phyloP scores from a whole-genome alignment of 2,113 vertebrate species.

The Podocnemis expansa region DNA sequence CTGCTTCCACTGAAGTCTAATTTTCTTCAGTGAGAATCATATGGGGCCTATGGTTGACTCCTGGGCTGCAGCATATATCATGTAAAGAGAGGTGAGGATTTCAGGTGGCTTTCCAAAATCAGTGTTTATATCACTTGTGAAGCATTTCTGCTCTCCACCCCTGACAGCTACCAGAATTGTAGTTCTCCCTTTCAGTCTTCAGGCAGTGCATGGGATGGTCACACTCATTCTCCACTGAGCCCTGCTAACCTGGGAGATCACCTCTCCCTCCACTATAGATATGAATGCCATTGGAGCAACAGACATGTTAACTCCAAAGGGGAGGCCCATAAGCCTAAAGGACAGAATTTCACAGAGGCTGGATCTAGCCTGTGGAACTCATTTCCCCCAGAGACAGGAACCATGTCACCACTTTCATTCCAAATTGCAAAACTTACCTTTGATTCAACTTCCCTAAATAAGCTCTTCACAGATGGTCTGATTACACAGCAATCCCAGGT shows the following conservation, averaged over 20 bases:
- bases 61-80: not conserved
- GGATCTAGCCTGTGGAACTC: not conserved
- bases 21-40: not conserved
- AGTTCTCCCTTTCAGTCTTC: not conserved
- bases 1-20: not conserved
- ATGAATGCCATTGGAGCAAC: too few relatives aligned
- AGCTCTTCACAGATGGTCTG: not conserved
- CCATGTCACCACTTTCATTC: not conserved
- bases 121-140: not conserved
- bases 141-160: not conserved
- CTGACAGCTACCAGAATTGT: not conserved
- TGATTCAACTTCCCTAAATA: not conserved
- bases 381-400: not conserved
- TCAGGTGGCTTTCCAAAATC: not conserved
- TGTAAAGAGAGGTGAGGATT: not conserved
- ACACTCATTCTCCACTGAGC: not conserved
- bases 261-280: too few relatives aligned
- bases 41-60: not conserved
- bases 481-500: not conserved
- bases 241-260: too few relatives aligned
- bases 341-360: not conserved
- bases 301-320: too few relatives aligned
- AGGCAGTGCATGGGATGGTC: not conserved
- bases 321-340: too few relatives aligned
- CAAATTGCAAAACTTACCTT: not conserved